Evolutionary conservation across 1,140 invertebrate genomes (phyloP), one percentile per base, ranked within the genome.

Genomic region (Macrobrachium nipponense): DNA sequence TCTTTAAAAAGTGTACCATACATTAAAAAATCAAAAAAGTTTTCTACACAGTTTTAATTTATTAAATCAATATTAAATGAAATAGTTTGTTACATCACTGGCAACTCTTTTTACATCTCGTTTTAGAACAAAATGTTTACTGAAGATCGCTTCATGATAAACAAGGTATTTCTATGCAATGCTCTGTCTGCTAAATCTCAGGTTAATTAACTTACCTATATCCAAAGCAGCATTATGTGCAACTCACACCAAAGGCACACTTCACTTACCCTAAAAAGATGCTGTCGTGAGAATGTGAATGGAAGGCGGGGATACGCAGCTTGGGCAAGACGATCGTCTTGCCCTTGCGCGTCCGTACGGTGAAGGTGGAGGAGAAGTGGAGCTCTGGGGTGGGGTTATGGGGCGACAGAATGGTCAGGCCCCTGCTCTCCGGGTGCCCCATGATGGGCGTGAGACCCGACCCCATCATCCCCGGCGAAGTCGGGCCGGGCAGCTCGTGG

Each of bases 251-350:
- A 51, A 51, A 51, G 8, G 51, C 12, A 2, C 7, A 82, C 87
- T 88, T 75, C 7, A 82, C 87, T 88, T 75, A 88, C 87, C 87
- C 87, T 59, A 86, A 44, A 59, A 88, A 86, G 64, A 82, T 82
- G 87, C 80, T 81, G 80, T 88, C 87, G 44, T 82, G 86, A 17
- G 86, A 82, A 75, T 81, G 78, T 18, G 87, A 82, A 44, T 86
- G 76, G 66, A 82, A 94, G 76, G 80, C 81, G n/a, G 88, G 88
- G 51, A 89, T 82, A 60, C 83, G 73, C 89, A 96, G 92, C 92
- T 94, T 95, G 77, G 95, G 95, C 89, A 95, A 91, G 59, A 95
- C 94, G 90, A 95, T 93, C 61, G 94, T 94, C 90, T 94, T 95
- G 91, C 94, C 95, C 83, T 94, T 91, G 68, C 94, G 92, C 6